Evolutionary conservation across 35 echinoderm and acorn worm genomes (phyloP), one percentile per base, ranked within the genome.

Genomic region (Heliocidaris erythrogramma): DNA sequence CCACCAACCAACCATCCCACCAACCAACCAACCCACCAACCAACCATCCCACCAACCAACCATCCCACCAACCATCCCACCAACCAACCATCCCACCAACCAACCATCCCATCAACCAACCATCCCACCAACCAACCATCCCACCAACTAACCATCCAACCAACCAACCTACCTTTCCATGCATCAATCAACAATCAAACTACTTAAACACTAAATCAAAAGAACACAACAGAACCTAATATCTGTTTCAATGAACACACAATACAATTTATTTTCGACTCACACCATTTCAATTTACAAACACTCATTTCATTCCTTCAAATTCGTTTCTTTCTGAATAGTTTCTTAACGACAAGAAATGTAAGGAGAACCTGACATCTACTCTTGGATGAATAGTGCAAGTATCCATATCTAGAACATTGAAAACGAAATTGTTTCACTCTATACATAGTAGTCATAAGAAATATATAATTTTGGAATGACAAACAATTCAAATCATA

Each of bases 201-300:
- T 18, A 17, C 24, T 69, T 17, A 69, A 27, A 24, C 24, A 18
- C 27, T 29, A 5, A 60, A 60, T 12, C 65, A 78, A 78, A 78
- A 78, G 4, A 78, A n/a, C 65, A 18, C n/a, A 78, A 8, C 5
- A 27, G 65, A 4, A 78, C 18, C 65, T n/a, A 21, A 21, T 78
- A 21, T 78, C 27, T 27, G 65, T 89, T 89, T 48, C 87, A 89
- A 48, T 92, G 29, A 92, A 92, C 91, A 92, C 91, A 92, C 91
- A 92, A 92, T 48, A 92, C 91, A 92, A 52, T 92, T 92, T 8
- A 52, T 92, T 59, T 50, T 59, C 30, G 9, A 32, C 91, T 52
- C 91, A 92, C 91, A 92, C 47, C 91, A 92, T 52, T 42, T 92
- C 49, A 92, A 92, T 92, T 52, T 92, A 92, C 91, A 92, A 59